Evolutionary conservation across 1,140 invertebrate species (phyloP).

Genomic region (Drosophila micromelanica): DNA sequence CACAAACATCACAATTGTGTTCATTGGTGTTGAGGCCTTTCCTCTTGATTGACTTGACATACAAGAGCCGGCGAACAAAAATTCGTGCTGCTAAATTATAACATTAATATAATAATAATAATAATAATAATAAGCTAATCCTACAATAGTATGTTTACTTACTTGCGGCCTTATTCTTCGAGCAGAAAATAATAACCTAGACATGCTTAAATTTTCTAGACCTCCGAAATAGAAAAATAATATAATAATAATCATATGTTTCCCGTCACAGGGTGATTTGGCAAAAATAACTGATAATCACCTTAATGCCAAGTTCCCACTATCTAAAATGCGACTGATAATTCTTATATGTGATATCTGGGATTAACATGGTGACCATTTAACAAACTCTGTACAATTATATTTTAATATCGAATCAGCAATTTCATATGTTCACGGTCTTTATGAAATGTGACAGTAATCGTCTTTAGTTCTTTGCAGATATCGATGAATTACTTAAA

Average conservation of each 20-base stretch:
- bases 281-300: not conserved
- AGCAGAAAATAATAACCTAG: constrained; percentile 61
- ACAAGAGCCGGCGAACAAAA: constrained; percentile 62
- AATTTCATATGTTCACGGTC: too few species aligned
- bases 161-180: constrained; percentile 64
- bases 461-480: too few species aligned
- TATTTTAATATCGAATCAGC: too few species aligned
- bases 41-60: constrained; percentile 56
- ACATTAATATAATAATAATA: constrained; percentile 1
- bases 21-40: constrained; percentile 91
- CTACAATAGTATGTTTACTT: not conserved
- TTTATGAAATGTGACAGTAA: too few species aligned
- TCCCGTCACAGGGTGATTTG: constrained; percentile 34
- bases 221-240: constrained; percentile 31
- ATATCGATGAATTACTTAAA: too few species aligned
- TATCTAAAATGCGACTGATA: not conserved
- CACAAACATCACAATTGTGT: constrained; percentile 98
- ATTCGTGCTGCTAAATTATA: constrained; percentile 54
- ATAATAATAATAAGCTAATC: not conserved
- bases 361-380: too few species aligned
- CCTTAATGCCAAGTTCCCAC: constrained; percentile 3
- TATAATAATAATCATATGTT: constrained; percentile 44
- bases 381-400: too few species aligned
- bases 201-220: constrained; percentile 51
- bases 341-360: too few species aligned